Conservation (phyloP, 2,113 vertebrate genomes). For the rat (Rattus norvegicus) region DNA sequence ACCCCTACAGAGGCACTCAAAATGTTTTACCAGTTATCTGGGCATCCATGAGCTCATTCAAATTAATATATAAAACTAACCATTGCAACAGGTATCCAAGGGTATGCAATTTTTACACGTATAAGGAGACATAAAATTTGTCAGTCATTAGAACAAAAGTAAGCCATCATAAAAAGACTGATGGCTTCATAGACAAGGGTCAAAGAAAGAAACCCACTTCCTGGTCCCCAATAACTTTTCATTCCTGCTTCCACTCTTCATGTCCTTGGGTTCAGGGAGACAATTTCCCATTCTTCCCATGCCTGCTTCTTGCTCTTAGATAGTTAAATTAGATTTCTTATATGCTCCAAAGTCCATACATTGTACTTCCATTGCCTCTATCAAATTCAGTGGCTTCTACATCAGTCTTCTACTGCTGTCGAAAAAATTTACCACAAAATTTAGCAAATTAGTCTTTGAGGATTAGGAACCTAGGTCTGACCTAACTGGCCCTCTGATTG, state of each 20-base stretch:
- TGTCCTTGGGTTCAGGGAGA: not conserved
- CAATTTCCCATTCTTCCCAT: not conserved
- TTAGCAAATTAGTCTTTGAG: not conserved
- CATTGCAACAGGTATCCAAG: not conserved
- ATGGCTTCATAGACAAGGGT: not conserved
- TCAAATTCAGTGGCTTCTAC: conserved; percentile 28
- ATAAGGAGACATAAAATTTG: conserved; percentile 34
- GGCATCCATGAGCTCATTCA: not conserved
- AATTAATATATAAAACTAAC: not conserved
- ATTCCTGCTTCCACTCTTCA: not conserved
- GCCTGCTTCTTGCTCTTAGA: conserved; percentile 8
- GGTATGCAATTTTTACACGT: not conserved
- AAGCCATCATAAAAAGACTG: not conserved
- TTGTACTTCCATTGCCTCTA: not conserved
- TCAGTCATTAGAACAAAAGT: not conserved
- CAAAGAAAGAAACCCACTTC: not conserved
- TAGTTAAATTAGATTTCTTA: conserved; percentile 28
- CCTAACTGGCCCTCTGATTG: not conserved
- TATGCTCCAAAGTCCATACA: not conserved
- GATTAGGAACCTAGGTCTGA: not conserved
- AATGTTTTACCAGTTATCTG: not conserved
- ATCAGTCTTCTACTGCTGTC: not conserved
- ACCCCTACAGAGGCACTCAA: not conserved
- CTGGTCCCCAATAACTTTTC: conserved; percentile 13
- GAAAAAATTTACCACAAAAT: not conserved